Evolutionary conservation across 2,888 invertebrate species (phyloP).

Genomic region (Aporophyla lueneburgensis): DNA sequence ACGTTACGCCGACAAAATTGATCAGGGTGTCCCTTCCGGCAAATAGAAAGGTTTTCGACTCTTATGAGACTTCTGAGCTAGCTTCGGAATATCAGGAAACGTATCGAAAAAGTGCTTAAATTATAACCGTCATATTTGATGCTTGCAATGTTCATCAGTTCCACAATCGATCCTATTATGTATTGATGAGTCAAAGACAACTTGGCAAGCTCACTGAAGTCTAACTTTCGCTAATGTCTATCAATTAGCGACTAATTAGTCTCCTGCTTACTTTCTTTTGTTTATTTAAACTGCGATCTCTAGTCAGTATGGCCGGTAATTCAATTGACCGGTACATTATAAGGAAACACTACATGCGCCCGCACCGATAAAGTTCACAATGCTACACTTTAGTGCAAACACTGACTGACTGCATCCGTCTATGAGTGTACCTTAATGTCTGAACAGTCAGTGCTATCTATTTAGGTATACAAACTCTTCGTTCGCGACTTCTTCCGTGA

Average conservation of each 20-base stretch:
- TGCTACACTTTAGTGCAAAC: conserved; percentile 7
- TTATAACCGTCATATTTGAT: not conserved
- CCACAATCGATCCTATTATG: not conserved
- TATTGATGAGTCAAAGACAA: not conserved
- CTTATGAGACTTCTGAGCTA: not conserved
- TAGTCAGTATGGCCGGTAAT: not conserved
- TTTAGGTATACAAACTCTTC: not conserved
- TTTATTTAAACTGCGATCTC: not conserved
- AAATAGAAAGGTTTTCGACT: not conserved
- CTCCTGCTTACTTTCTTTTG: conserved; percentile 7
- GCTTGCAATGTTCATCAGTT: not conserved
- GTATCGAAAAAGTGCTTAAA: not conserved
- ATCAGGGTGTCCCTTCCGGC: not conserved
- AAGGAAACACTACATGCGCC: conserved; percentile 7
- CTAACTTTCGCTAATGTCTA: not conserved
- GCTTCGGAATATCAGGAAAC: not conserved
- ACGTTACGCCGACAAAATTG: not conserved
- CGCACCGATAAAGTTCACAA: conserved; percentile 11
- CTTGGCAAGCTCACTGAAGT: not conserved
- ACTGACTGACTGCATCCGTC: conserved; percentile 33
- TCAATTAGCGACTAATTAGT: not conserved
- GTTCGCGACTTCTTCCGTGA: not conserved
- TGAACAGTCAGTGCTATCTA: not conserved
- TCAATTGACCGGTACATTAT: conserved; percentile 12
- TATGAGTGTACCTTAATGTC: not conserved